A percentile compares a stretch with the other conserved stretches of the same genome.
Evolutionary conservation across 2,797 vertebrate genomes (phyloP).

Genomic region (Perdix hodgsoniae): DNA sequence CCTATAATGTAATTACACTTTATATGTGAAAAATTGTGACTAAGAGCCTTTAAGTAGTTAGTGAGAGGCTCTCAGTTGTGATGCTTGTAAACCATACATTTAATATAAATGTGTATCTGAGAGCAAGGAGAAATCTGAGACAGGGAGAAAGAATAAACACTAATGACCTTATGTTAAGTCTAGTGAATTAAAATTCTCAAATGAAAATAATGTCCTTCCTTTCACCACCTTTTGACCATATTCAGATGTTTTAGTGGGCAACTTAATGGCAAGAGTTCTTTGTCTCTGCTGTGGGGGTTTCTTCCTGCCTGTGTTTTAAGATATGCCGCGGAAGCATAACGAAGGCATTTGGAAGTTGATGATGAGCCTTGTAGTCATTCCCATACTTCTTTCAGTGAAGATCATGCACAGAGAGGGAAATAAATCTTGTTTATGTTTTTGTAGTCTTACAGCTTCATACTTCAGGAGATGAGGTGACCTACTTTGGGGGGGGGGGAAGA

Average conservation of each 20-base stretch:
- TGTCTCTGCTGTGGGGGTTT: background rate
- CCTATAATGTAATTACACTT: conserved; percentile 46
- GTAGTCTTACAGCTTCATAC: conserved; percentile 56
- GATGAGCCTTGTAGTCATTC: conserved; percentile 52
- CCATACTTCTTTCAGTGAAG: conserved; percentile 46
- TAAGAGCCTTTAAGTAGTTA: conserved; percentile 52
- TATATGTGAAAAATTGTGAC: conserved; percentile 33
- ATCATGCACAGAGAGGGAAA: conserved; percentile 40
- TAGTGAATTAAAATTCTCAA: conserved; percentile 12
- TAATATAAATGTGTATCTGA: conserved; percentile 32
- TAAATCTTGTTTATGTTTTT: conserved; percentile 74
- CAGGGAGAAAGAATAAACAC: background rate
- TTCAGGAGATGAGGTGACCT: conserved; percentile 64
- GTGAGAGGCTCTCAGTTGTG: conserved; percentile 14
- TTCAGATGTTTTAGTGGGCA: conserved; percentile 2
- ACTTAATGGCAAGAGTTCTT: background rate
- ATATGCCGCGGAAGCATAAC: background rate
- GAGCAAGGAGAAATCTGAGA: conserved; percentile 2
- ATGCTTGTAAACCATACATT: conserved; percentile 51
- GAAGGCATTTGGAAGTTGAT: conserved; percentile 28
- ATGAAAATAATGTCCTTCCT: conserved; percentile 2
- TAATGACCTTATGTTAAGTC: conserved; percentile 11
- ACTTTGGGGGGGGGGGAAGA: background rate
- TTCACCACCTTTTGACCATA: background rate
- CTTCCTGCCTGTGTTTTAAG: conserved; percentile 9